Evolutionary conservation across 2,888 invertebrate species (phyloP).

Genomic region (Trilocha varians): DNA sequence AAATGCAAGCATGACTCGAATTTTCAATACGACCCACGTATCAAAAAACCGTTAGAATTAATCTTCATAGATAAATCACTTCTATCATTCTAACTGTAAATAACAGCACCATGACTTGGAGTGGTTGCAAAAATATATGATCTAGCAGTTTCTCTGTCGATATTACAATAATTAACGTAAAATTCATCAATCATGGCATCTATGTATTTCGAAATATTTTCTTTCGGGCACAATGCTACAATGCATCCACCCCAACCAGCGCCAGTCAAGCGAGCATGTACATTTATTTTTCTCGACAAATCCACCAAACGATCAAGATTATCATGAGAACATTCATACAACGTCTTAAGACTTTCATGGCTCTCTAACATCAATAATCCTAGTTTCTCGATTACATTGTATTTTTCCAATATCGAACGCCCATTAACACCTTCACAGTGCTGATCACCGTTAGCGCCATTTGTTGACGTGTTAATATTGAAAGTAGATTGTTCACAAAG

Average conservation of each 20-base stretch:
- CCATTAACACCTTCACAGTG: slow-evolving; percentile 14
- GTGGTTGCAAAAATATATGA: slow-evolving; percentile 82
- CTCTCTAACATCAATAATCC: slow-evolving; percentile 91
- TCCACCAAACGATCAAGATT: slow-evolving; percentile 88
- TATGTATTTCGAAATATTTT: slow-evolving; percentile 79
- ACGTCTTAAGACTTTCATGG: slow-evolving; percentile 85
- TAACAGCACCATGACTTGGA: slow-evolving; percentile 77
- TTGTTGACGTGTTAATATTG: slow-evolving; percentile 27
- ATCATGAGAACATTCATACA: slow-evolving; percentile 95
- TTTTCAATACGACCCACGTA: no score
- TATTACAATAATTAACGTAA: slow-evolving; percentile 73
- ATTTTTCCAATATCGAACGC: no score
- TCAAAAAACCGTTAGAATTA: no score
- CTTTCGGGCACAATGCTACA: slow-evolving; percentile 84
- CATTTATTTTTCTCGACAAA: slow-evolving; percentile 77
- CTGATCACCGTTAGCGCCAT: slow-evolving; percentile 24
- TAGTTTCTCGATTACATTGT: slow-evolving; percentile 69
- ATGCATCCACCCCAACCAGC: slow-evolving; percentile 99
- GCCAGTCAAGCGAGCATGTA: slow-evolving; percentile 95
- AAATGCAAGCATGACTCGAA: no score
- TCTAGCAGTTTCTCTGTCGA: slow-evolving; percentile 65
- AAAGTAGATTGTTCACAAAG: slow-evolving; percentile 63
- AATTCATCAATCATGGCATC: slow-evolving; percentile 78
- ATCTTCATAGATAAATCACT: no score
- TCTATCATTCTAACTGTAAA: no score